Evolutionary conservation across 2,797 vertebrate genomes (phyloP).

Genomic region (Coracias cyanogaster): DNA sequence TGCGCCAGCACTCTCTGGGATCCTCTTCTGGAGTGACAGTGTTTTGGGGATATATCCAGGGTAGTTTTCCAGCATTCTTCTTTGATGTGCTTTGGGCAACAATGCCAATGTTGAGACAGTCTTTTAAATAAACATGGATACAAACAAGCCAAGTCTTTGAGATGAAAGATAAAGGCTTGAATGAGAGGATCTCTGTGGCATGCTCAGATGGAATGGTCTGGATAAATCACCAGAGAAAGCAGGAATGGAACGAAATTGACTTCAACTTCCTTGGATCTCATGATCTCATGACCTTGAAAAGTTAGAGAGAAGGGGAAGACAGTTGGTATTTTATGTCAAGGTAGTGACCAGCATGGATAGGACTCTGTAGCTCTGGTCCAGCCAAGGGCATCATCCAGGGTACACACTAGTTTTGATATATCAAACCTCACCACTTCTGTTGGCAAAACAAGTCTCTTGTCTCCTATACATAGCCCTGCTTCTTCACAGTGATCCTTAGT

Average conservation of each 20-base stretch:
- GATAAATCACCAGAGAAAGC: neutral
- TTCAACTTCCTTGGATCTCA: neutral
- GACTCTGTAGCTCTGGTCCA: neutral
- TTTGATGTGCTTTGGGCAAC: neutral
- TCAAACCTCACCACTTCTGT: neutral
- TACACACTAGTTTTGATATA: neutral
- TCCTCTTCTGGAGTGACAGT: neutral
- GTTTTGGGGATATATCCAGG: neutral
- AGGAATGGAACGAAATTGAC: neutral
- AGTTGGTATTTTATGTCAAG: neutral
- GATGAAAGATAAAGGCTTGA: neutral
- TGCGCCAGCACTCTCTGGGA: fast-evolving
- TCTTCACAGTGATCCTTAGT: neutral
- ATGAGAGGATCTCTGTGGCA: neutral
- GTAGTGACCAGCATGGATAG: neutral
- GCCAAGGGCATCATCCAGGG: neutral
- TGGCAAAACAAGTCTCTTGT: neutral
- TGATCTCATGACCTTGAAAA: neutral
- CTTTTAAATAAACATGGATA: neutral
- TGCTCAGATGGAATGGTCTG: neutral
- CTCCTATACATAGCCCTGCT: neutral
- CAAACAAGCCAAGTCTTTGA: neutral
- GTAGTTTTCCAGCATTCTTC: neutral
- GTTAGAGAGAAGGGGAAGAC: neutral
- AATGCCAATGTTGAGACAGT: neutral